Percentiles rank a stretch among this genome's conserved stretches.
These are phyloP conservation scores for Macrophya alboannulata DNA, from an alignment of 2,888 invertebrate species.

Conservation along the genomic window DNA sequence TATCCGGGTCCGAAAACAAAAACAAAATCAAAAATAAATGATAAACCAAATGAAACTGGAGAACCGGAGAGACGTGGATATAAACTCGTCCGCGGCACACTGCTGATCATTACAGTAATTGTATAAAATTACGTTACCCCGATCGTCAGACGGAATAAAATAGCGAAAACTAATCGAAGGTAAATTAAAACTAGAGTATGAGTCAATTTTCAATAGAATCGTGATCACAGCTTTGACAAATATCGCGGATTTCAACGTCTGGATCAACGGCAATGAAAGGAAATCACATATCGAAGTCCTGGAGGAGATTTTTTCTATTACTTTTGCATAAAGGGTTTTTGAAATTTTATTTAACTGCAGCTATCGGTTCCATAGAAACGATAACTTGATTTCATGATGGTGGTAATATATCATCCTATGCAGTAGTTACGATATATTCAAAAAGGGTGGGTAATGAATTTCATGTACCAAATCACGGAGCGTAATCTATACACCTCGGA, in stretches of 20 bases:
- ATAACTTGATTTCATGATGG: background rate
- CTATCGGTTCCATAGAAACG: background rate
- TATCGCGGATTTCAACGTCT: background rate
- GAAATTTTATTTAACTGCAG: background rate
- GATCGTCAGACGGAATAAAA: no score
- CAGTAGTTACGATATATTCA: background rate
- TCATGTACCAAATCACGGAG: background rate
- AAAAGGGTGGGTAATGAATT: background rate
- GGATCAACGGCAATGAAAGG: background rate
- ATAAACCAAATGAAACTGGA: background rate
- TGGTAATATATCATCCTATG: background rate
- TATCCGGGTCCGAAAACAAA: background rate
- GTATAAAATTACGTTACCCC: no score
- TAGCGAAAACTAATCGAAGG: background rate
- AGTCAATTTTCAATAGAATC: background rate
- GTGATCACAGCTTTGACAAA: background rate
- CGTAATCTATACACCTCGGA: background rate
- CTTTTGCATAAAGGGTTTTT: background rate
- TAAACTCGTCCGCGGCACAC: no score
- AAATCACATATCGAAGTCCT: background rate
- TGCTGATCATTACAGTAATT: background rate
- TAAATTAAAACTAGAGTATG: background rate
- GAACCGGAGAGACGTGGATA: background rate
- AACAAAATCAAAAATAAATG: background rate
- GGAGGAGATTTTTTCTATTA: background rate